Conservation (phyloP, 2,797 vertebrate species). For the Tinamus major region DNA sequence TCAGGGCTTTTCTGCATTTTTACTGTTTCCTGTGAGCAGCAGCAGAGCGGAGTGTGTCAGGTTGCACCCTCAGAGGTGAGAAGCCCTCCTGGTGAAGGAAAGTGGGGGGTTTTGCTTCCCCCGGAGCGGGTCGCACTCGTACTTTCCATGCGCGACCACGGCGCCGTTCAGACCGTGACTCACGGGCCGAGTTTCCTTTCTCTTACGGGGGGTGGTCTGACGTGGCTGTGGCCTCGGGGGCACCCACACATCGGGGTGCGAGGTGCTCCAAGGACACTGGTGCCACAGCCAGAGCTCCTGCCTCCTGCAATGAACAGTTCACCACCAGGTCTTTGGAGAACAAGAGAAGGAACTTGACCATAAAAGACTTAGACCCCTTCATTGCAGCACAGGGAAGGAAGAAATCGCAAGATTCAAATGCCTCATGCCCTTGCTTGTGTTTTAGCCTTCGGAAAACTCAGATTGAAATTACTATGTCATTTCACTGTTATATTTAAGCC, state of each 20-base stretch:
- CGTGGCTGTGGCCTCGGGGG: neutral
- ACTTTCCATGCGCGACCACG: neutral
- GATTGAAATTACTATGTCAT: neutral
- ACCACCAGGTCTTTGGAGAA: too few species aligned
- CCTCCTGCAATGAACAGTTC: too few species aligned
- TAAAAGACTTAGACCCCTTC: too few species aligned
- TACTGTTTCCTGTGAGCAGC: neutral
- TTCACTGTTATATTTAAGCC: neutral
- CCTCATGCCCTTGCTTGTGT: fast-evolving
- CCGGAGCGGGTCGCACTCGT: neutral
- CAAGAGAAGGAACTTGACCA: too few species aligned
- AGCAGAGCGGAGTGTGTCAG: neutral
- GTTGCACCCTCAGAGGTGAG: neutral
- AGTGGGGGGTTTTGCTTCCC: neutral
- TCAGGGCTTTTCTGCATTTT: neutral
- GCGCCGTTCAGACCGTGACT: neutral
- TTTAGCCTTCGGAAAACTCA: neutral
- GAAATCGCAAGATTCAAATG: neutral
- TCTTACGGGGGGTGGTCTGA: fast-evolving
- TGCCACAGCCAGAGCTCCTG: neutral
- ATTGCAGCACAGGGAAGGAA: neutral
- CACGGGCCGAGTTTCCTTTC: neutral
- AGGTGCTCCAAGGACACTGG: neutral
- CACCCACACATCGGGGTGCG: fast-evolving
- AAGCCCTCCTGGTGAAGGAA: neutral